phyloP scores from a whole-genome alignment of 2,888 invertebrate genomes.

The Agrotis segetum region DNA sequence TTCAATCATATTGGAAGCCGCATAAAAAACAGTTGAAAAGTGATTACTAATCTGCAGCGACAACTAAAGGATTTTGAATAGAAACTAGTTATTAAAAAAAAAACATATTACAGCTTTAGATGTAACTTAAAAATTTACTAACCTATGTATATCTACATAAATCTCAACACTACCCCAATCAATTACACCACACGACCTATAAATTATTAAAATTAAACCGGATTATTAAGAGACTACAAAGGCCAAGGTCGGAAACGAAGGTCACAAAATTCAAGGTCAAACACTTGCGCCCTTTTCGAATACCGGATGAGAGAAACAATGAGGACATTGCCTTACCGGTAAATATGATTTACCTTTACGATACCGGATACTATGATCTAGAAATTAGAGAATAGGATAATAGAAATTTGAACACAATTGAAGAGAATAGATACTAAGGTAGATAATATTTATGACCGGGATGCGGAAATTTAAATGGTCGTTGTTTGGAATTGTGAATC shows the following conservation, averaged over 20 bases:
- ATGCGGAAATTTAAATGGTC: conserved; percentile 21
- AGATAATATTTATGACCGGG: conserved; percentile 35
- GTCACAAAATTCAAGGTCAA: conserved; percentile 32
- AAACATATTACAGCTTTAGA: no score
- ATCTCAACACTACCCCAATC: conserved; percentile 22
- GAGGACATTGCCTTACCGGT: conserved; percentile 25
- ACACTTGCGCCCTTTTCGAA: conserved; percentile 24
- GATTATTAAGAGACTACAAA: conserved; percentile 42
- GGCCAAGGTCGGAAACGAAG: conserved; percentile 45
- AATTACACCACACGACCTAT: conserved; percentile 37
- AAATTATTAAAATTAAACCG: conserved; percentile 31
- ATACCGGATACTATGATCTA: conserved; percentile 22
- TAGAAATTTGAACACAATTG: conserved; percentile 31
- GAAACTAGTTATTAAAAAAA: no score
- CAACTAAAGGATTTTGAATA: no score
- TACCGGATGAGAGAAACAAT: conserved; percentile 38
- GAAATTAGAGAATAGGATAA: conserved; percentile 45
- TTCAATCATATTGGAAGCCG: no score
- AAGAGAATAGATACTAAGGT: conserved; percentile 28
- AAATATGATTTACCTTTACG: conserved; percentile 42
- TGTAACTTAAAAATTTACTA: background rate
- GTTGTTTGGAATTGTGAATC: conserved; percentile 21
- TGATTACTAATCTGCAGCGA: no score
- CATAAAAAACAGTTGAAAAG: no score
- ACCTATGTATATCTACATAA: conserved; percentile 12